Evolutionary conservation across 2,797 vertebrate genomes (phyloP).

Genomic region (Pseudomugil tenellus): DNA sequence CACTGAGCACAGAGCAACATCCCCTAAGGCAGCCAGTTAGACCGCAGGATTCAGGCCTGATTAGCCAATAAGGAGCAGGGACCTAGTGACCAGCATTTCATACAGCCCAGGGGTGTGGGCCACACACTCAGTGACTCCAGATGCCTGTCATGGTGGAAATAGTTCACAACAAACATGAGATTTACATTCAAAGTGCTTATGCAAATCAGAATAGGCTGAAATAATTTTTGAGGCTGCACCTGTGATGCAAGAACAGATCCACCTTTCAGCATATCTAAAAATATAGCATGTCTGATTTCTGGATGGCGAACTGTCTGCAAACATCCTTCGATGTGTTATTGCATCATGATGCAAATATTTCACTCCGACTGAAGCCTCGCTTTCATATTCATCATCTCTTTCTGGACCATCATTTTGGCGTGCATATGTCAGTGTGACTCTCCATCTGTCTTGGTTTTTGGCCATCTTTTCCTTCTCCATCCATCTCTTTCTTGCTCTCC

Average conservation of each 20-base stretch:
- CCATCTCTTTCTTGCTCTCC: constrained; percentile 6
- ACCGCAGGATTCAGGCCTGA: constrained; percentile 46
- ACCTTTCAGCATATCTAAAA: constrained; percentile 6
- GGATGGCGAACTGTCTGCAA: constrained; percentile 40
- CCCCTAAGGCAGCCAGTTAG: constrained; percentile 74
- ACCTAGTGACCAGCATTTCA: constrained; percentile 80
- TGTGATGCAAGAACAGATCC: constrained; percentile 4
- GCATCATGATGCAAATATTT: constrained; percentile 45
- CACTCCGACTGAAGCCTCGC: constrained; percentile 41
- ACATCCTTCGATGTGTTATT: constrained; percentile 44
- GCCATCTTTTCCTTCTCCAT: constrained; percentile 47
- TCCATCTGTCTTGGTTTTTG: constrained; percentile 68
- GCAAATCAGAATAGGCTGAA: neutral
- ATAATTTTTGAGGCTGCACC: neutral
- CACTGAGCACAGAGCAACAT: constrained; percentile 69
- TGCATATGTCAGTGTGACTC: constrained; percentile 65
- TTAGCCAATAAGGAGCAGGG: constrained; percentile 68
- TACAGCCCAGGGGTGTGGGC: constrained; percentile 76
- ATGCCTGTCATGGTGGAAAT: constrained; percentile 31
- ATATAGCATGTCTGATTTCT: neutral
- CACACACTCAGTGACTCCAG: constrained; percentile 36
- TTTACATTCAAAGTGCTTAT: neutral
- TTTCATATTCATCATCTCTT: constrained; percentile 41
- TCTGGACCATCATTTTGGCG: constrained; percentile 50
- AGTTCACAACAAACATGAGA: constrained; percentile 1